Conservation (phyloP, 2,888 invertebrate species). For the Macaria liturata region DNA sequence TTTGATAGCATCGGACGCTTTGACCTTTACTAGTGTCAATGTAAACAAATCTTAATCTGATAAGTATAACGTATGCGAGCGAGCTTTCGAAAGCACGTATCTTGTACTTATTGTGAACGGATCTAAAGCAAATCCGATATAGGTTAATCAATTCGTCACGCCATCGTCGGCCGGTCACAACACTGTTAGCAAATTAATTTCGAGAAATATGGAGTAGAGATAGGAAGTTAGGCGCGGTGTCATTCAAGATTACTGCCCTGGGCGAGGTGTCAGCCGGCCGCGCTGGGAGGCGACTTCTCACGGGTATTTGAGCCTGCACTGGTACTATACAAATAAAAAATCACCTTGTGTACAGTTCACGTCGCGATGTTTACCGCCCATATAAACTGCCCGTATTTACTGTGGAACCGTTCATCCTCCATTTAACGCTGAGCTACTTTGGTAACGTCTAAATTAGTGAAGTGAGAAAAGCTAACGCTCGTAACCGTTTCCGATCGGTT, state of each 20-base stretch:
- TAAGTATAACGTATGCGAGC: constrained; percentile 38
- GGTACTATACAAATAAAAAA: constrained; percentile 76
- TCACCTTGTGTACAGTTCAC: constrained; percentile 81
- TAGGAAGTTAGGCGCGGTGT: constrained; percentile 53
- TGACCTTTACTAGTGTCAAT: constrained; percentile 41
- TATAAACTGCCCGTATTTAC: constrained; percentile 78
- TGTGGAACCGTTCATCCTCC: constrained; percentile 73
- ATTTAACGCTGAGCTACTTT: constrained; percentile 79
- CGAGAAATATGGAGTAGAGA: constrained; percentile 56
- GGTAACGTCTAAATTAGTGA: constrained; percentile 80
- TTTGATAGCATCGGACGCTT: constrained; percentile 40
- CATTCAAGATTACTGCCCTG: constrained; percentile 71
- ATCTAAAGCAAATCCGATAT: constrained; percentile 35
- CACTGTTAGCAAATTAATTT: constrained; percentile 47
- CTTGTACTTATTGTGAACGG: constrained; percentile 29
- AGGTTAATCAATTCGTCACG: constrained; percentile 48
- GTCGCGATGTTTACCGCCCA: constrained; percentile 74
- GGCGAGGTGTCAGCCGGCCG: constrained; percentile 40
- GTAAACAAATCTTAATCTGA: constrained; percentile 42
- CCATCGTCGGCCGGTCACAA: constrained; percentile 42
- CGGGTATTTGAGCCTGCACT: constrained; percentile 77
- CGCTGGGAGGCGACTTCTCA: constrained; percentile 69
- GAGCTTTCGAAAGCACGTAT: constrained; percentile 31
- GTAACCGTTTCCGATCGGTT: constrained; percentile 72
- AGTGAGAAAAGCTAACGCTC: constrained; percentile 80